Base-by-base conservation (phyloP, 2,888 invertebrate genomes). In the Scaptomyza reducta region DNA sequence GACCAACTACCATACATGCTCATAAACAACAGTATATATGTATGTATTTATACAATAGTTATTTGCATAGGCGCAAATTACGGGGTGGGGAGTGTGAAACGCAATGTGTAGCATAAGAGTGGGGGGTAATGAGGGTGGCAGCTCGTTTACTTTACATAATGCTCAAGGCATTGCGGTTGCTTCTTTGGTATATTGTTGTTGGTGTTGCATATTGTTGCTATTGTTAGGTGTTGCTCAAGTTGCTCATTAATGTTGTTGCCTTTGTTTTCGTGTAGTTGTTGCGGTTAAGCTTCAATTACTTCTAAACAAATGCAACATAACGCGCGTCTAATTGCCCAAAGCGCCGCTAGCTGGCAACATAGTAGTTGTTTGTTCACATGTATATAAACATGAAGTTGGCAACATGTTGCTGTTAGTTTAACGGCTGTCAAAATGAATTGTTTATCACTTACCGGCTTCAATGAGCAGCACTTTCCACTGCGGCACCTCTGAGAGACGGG, bases 381-480 rank as follows among this genome's bases (percentile, higher is more conserved):
- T 25, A 38, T 41, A 35, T 42, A 44, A 1, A 50, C 50, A 54
- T 67, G 69, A 46, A 44, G 56, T 60, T 44, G 42, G 64, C 76
- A 64, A 60, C 76, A 76, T 76, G 72, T 61, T 76, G 65, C 62
- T 10, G 29, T 6, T 41, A n/a, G 16, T 33, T 47, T 22, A 47
- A 11, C 41, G 46, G 47, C 54, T 68, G 49, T 60, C 59, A 60
- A 66, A 51, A 60, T 49, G 54, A 47, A 74, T 66, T 27, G 14
- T 51, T 51, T 61, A 41, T 49, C 59, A 89, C 90, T 90, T 90
- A 92, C 92, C 92, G 62, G 92, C 92, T 89, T 92, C 92, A 72
- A 92, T 90, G 55, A 92, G 88, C 67, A 92, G 77, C 79, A 92
- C 91, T 85, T 91, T 91, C 91, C 91, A 92, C 59, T 91, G 88